Conservation (phyloP, 2,113 vertebrate species). For the Antigone vipio region DNA sequence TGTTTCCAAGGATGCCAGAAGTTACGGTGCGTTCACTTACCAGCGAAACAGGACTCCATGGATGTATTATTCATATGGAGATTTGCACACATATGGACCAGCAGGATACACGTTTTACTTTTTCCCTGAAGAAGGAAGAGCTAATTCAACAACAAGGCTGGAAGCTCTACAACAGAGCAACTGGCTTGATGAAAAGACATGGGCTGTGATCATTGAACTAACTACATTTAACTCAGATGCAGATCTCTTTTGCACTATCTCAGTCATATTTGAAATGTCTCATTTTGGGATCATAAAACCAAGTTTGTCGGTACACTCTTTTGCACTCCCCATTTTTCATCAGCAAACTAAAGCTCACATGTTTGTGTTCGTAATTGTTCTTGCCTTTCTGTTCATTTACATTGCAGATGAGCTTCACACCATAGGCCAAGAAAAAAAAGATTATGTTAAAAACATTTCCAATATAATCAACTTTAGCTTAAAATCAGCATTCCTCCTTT, state of each 20-base stretch:
- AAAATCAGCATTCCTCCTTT: constrained; percentile 5
- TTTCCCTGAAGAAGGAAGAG: constrained; percentile 38
- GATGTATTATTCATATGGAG: constrained; percentile 43
- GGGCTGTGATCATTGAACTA: constrained; percentile 70
- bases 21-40: constrained; percentile 53
- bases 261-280: constrained; percentile 64
- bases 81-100: constrained; percentile 39
- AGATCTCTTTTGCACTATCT: constrained; percentile 62
- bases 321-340: constrained; percentile 40
- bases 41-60: background rate
- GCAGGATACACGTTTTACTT: constrained; percentile 68
- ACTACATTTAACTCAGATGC: constrained; percentile 56
- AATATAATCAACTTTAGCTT: constrained; percentile 51
- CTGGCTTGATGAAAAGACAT: constrained; percentile 72
- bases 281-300: constrained; percentile 46
- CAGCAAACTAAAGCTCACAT: background rate
- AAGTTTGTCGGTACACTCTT: constrained; percentile 46
- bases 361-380: background rate
- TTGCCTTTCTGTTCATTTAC: constrained; percentile 48
- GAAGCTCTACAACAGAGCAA: background rate
- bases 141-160: constrained; percentile 54
- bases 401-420: background rate
- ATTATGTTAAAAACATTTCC: constrained; percentile 3
- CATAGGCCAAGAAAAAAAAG: background rate
- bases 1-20: background rate